A percentile compares a stretch with the other conserved stretches of the same genome.
These are phyloP conservation scores for Drosophila birchii DNA, from an alignment of 2,888 invertebrate species.

Conservation along the genomic window DNA sequence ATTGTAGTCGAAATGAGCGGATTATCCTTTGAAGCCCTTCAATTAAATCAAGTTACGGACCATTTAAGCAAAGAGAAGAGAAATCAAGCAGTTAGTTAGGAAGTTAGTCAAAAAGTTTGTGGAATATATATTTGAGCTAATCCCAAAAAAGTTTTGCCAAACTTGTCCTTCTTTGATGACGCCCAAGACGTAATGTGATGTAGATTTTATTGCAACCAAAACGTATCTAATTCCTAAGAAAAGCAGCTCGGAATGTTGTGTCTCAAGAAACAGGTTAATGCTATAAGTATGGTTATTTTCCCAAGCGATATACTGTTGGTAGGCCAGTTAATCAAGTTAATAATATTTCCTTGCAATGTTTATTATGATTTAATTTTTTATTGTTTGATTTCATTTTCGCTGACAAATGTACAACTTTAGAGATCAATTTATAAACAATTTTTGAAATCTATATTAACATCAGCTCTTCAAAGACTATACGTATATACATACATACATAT, in stretches of 20 bases:
- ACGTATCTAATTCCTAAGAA: constrained; percentile 1
- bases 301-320: no score
- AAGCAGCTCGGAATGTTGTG: not conserved
- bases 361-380: no score
- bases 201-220: constrained; percentile 16
- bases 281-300: not conserved
- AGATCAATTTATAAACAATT: no score
- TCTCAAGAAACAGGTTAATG: not conserved
- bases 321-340: no score
- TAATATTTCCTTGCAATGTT: no score
- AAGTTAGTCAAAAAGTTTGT: constrained; percentile 59
- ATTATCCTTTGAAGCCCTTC: constrained; percentile 52
- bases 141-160: constrained; percentile 27
- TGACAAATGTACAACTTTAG: no score
- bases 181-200: not conserved
- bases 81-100: constrained; percentile 31
- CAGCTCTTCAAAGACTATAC: no score
- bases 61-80: constrained; percentile 33
- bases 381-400: no score
- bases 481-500: no score
- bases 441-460: no score
- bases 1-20: constrained; percentile 54
- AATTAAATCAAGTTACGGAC: constrained; percentile 42
- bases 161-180: constrained; percentile 28
- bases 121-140: constrained; percentile 29